phyloP scores from a whole-genome alignment of 2,113 vertebrate genomes.

The Rhabdomys dilectus region DNA sequence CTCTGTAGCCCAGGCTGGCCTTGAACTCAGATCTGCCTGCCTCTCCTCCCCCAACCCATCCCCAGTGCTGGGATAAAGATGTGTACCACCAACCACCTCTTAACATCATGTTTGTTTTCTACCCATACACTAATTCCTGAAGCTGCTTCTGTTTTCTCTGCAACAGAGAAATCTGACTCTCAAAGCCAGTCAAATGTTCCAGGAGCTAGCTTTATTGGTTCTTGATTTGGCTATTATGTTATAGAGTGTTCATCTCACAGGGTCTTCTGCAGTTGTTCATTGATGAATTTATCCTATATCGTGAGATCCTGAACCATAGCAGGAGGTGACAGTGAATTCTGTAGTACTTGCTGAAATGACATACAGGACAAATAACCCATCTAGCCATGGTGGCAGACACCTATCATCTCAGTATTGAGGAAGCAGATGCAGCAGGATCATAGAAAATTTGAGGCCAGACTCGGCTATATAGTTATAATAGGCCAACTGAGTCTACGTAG shows the following conservation, averaged over 20 bases:
- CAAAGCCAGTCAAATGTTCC: conserved; percentile 55
- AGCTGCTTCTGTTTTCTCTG: conserved; percentile 36
- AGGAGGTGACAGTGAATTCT: background rate
- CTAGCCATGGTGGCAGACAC: background rate
- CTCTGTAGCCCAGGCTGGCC: background rate
- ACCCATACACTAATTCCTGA: conserved; percentile 23
- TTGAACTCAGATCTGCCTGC: background rate
- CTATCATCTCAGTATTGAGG: background rate
- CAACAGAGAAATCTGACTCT: conserved; percentile 68
- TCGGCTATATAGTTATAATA: too few relatives aligned
- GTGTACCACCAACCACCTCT: background rate
- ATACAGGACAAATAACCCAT: background rate
- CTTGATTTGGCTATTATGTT: conserved; percentile 50
- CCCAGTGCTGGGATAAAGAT: background rate
- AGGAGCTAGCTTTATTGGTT: conserved; percentile 67
- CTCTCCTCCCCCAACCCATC: background rate
- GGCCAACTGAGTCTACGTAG: background rate
- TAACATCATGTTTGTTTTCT: background rate
- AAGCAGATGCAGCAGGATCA: background rate
- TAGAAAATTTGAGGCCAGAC: background rate
- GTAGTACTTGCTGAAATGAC: background rate
- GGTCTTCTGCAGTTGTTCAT: conserved; percentile 40
- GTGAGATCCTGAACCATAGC: background rate
- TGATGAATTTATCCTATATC: conserved; percentile 11
- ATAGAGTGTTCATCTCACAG: conserved; percentile 19